Conservation (phyloP, 2,888 invertebrate genomes). For the Amphipoea lucens region DNA sequence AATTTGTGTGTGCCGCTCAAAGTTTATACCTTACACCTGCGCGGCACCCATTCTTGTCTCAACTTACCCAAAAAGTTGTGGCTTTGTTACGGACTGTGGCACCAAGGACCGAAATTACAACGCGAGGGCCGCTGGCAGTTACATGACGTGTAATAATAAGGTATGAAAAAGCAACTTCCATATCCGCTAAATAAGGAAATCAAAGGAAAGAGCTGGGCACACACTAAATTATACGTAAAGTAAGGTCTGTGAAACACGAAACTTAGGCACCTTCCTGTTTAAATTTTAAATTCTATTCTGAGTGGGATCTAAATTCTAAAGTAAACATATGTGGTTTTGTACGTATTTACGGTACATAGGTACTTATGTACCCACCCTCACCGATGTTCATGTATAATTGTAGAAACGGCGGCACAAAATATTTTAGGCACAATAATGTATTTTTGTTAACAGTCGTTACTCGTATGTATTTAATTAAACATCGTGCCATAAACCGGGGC, state of each 20-base stretch:
- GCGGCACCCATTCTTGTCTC: slow-evolving; percentile 61
- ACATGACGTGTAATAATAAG: slow-evolving; percentile 30
- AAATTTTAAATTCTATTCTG: slow-evolving; percentile 72
- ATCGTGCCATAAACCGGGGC: background rate
- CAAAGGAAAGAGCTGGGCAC: slow-evolving; percentile 43
- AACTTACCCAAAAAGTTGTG: slow-evolving; percentile 69
- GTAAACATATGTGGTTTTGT: slow-evolving; percentile 61
- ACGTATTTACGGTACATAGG: slow-evolving; percentile 16
- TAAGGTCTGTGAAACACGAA: slow-evolving; percentile 59
- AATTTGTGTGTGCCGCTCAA: slow-evolving; percentile 49
- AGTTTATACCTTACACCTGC: slow-evolving; percentile 64
- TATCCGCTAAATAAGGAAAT: slow-evolving; percentile 60
- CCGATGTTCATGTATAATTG: slow-evolving; percentile 49
- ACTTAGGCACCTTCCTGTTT: slow-evolving; percentile 68
- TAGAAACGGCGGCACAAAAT: slow-evolving; percentile 33
- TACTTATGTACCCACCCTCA: slow-evolving; percentile 16
- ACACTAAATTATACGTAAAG: slow-evolving; percentile 48
- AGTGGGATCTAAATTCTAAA: slow-evolving; percentile 66
- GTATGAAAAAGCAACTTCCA: slow-evolving; percentile 33
- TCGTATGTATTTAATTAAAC: slow-evolving; percentile 38
- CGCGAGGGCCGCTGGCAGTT: slow-evolving; percentile 41
- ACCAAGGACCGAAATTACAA: slow-evolving; percentile 69
- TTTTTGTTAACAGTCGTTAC: slow-evolving; percentile 36
- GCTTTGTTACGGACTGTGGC: slow-evolving; percentile 65
- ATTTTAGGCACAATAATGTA: slow-evolving; percentile 38